These are phyloP conservation scores for Meandrusa payeni DNA, from an alignment of 2,888 invertebrate species.

Conservation along the genomic window DNA sequence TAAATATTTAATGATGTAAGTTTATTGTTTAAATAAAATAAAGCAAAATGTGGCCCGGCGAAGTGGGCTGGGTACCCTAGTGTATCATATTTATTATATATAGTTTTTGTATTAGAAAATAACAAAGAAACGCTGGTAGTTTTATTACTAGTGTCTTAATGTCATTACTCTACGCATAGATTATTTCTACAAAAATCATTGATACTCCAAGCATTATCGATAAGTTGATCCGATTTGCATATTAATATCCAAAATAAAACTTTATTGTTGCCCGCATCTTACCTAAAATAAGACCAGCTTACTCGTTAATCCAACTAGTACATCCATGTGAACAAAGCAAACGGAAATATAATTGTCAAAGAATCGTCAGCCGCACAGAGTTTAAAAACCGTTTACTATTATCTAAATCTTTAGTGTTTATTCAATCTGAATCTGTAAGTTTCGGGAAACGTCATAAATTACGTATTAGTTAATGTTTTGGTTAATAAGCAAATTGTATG, in stretches of 20 bases:
- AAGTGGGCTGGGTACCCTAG: too few species aligned
- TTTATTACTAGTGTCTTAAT: too few species aligned
- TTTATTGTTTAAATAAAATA: too few species aligned
- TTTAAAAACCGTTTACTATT: constrained; percentile 4
- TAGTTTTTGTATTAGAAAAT: too few species aligned
- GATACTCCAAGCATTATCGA: too few species aligned
- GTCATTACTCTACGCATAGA: too few species aligned
- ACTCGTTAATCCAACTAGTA: constrained; percentile 6
- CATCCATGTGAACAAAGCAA: not conserved
- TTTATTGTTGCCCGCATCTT: constrained; percentile 19
- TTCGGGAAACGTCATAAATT: constrained; percentile 16
- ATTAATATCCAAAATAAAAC: constrained; percentile 8
- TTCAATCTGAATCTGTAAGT: constrained; percentile 6
- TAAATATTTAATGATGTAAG: too few species aligned
- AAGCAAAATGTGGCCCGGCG: too few species aligned
- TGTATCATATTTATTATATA: too few species aligned
- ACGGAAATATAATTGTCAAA: constrained; percentile 7
- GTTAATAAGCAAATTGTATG: constrained; percentile 12
- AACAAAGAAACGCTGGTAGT: too few species aligned
- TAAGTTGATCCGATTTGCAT: too few species aligned
- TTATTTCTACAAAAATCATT: too few species aligned
- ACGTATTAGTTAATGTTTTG: constrained; percentile 17
- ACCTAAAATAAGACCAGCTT: constrained; percentile 9
- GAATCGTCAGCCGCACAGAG: constrained; percentile 6
- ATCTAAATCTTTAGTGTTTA: constrained; percentile 17